Conservation (phyloP, 2,113 vertebrate species). For the Girardinichthys multiradiatus region DNA sequence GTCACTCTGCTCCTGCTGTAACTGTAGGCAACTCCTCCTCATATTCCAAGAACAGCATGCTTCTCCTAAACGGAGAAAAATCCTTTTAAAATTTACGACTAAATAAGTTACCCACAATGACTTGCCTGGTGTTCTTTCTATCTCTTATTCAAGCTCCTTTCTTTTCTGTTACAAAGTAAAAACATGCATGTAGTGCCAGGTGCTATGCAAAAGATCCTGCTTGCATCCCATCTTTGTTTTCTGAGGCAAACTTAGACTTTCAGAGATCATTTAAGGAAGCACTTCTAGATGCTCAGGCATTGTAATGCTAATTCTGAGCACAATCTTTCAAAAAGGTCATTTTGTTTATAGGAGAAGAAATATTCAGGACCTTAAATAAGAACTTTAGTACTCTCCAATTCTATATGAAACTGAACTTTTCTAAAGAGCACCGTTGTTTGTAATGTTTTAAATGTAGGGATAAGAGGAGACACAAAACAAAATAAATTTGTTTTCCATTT, state of each 20-base stretch:
- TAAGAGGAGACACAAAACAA: neutral
- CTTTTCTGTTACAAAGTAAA: neutral
- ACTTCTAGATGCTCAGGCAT: neutral
- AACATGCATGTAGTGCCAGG: neutral
- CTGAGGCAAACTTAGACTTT: neutral
- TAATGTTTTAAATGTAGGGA: neutral
- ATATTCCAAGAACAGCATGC: neutral
- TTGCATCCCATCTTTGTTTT: neutral
- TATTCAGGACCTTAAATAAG: neutral
- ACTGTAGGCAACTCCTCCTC: neutral
- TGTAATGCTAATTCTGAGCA: neutral
- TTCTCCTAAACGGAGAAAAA: neutral
- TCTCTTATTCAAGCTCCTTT: neutral
- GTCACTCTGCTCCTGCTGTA: neutral
- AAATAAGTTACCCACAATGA: neutral
- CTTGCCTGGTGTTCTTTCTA: neutral
- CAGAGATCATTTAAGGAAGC: neutral
- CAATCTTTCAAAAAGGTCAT: neutral
- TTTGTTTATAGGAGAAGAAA: neutral
- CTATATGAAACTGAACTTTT: constrained; percentile 1
- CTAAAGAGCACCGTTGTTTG: neutral
- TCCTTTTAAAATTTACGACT: neutral
- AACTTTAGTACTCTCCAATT: constrained; percentile 6
- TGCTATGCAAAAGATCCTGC: neutral
- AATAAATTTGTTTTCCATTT: neutral